Evolutionary conservation across 2,888 invertebrate species (phyloP), one percentile per base, ranked within the genome.

Genomic region (Chymomyza fuscimana): DNA sequence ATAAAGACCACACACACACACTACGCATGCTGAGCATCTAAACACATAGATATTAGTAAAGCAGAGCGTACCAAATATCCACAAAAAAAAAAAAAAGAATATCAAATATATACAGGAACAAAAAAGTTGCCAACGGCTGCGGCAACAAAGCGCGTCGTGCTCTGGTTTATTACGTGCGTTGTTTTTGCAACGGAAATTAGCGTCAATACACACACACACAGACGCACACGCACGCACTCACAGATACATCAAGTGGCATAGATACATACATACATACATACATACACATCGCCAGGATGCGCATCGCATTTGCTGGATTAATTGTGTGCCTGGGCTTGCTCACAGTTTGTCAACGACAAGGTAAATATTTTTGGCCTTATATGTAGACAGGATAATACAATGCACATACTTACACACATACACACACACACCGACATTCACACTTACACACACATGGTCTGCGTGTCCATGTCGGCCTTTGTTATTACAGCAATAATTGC

Each of bases 261-360:
- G 66, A 67, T 61, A 58, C 50, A 40, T 15, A 64, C 63, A 62
- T 10, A 25, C 46, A 2, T 50, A 10, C 9, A 12, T 5, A 40
- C 12, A 46, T 12, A 46, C 40, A 46, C 40, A 12, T 10, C 15
- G 61, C 16, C 71, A 74, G 69, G 69, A 83, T 81, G 87, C 80
- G 83, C 69, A 70, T 77, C 80, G 87, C 87, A 79, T 87, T 85
- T 87, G 83, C 79, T 77, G 89, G 87, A 89, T 87, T 89, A 87
- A 86, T 89, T 87, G 80, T 86, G 77, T 77, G 81, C 79, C 79
- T 89, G 81, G 72, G 82, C 80, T 79, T 89, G 81, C 72, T 89
- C 79, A 87, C 80, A 78, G 85, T 86, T 86, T 89, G 89, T 86
- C 87, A 89, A 80, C 86, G 87, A 69, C 81, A 89, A 87, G 89